A percentile compares a stretch with the other conserved stretches of the same genome.
These are phyloP conservation scores for Heliconius hortense DNA, from an alignment of 2,888 invertebrate species.

Conservation along the genomic window DNA sequence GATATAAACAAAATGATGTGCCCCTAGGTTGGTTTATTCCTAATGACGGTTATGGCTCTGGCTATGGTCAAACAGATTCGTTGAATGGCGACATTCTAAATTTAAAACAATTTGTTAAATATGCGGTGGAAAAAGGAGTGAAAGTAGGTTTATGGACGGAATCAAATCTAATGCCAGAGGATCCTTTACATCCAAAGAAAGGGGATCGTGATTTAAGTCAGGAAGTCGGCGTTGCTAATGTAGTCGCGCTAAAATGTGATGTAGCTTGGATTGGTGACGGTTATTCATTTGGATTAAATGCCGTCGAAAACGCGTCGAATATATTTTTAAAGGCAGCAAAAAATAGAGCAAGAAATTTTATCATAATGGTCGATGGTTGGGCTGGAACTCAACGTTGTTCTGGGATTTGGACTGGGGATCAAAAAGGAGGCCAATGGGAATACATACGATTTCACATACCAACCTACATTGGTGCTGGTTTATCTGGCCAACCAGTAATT, in stretches of 20 bases:
- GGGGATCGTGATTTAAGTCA: conserved; percentile 70
- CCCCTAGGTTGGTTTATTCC: conserved; percentile 76
- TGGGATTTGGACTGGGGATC: conserved; percentile 75
- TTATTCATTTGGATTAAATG: conserved; percentile 70
- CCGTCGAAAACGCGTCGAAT: conserved; percentile 64
- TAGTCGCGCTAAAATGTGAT: conserved; percentile 73
- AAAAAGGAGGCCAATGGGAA: conserved; percentile 74
- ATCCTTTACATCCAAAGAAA: conserved; percentile 68
- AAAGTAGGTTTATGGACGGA: conserved; percentile 75
- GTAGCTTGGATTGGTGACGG: conserved; percentile 75
- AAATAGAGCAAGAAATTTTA: conserved; percentile 57
- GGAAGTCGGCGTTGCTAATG: conserved; percentile 65
- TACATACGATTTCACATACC: conserved; percentile 77
- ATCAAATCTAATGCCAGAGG: conserved; percentile 64
- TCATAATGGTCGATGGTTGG: conserved; percentile 76
- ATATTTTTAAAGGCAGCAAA: conserved; percentile 58
- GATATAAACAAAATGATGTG: conserved; percentile 68
- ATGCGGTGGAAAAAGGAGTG: conserved; percentile 63
- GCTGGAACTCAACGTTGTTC: conserved; percentile 73
- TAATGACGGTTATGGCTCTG: conserved; percentile 74
- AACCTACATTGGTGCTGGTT: conserved; percentile 70
- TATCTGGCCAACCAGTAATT: conserved; percentile 70
- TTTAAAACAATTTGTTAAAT: conserved; percentile 63
- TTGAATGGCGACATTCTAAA: conserved; percentile 71
- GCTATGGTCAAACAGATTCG: conserved; percentile 72